Evolutionary conservation across 23 tunicate species (phyloP).

Genomic region (Trididemnum miniatum): DNA sequence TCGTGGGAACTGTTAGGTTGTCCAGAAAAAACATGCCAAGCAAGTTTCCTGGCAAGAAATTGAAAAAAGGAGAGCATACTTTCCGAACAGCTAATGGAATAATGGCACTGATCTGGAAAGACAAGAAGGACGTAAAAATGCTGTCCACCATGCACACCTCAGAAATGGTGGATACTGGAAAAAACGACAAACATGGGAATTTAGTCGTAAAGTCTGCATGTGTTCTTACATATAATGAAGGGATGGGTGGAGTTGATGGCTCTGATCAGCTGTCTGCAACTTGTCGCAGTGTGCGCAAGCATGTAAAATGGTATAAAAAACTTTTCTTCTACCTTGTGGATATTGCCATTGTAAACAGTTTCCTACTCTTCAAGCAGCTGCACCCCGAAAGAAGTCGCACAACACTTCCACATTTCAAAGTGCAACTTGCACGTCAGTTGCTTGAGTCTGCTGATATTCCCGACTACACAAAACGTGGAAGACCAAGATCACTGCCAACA

Average conservation of each 20-base stretch:
- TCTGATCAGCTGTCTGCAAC: slow-evolving; percentile 29
- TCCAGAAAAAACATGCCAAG: slow-evolving; percentile 12
- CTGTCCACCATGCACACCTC: slow-evolving; percentile 10
- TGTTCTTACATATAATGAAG: slow-evolving; percentile 20
- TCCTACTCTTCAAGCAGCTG: slow-evolving; percentile 23
- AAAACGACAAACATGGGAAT: slow-evolving; percentile 15
- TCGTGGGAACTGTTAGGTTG: slow-evolving; percentile 16
- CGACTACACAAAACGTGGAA: slow-evolving; percentile 9
- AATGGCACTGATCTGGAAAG: slow-evolving; percentile 29
- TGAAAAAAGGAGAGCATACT: slow-evolving; percentile 26
- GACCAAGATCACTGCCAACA: slow-evolving; percentile 19
- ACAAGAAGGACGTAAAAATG: slow-evolving; percentile 17
- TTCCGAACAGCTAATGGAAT: slow-evolving; percentile 12
- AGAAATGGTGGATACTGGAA: slow-evolving; percentile 17
- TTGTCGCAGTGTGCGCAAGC: slow-evolving; percentile 21
- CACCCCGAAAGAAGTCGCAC: not conserved
- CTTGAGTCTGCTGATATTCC: slow-evolving; percentile 24
- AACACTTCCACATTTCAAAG: slow-evolving; percentile 8
- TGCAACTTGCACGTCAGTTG: slow-evolving; percentile 21
- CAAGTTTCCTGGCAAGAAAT: slow-evolving; percentile 14
- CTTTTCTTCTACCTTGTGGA: slow-evolving; percentile 25
- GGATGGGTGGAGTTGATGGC: slow-evolving; percentile 30
- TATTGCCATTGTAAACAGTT: slow-evolving; percentile 15
- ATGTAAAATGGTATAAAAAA: slow-evolving; percentile 17
- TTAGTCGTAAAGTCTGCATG: slow-evolving; percentile 4